Evolutionary conservation across 2,888 invertebrate species (phyloP).

Genomic region (Cryptops parisi): DNA sequence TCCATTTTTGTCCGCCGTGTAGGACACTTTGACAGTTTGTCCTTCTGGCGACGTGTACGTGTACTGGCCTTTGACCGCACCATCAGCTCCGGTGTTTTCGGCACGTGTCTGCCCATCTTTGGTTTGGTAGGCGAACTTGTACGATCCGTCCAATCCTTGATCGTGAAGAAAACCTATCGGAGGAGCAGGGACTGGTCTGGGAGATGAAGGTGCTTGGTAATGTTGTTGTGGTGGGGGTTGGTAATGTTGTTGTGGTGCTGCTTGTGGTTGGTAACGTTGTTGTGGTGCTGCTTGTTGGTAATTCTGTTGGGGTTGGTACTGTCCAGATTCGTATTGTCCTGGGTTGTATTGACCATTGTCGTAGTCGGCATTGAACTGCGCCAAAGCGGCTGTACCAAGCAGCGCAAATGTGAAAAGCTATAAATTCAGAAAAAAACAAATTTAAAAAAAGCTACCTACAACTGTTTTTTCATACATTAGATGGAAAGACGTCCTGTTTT

Average conservation of each 20-base stretch:
- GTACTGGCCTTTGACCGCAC: slow-evolving; percentile 8
- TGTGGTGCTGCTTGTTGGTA: background rate
- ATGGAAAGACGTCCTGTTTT: too few relatives aligned
- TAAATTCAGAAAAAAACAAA: too few relatives aligned
- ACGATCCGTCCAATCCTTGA: slow-evolving; percentile 8
- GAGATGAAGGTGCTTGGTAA: background rate
- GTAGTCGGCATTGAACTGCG: too few relatives aligned
- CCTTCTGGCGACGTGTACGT: slow-evolving; percentile 14
- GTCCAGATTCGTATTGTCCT: too few relatives aligned
- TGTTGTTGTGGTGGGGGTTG: background rate
- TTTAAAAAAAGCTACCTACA: too few relatives aligned
- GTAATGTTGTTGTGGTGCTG: background rate
- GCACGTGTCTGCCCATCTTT: slow-evolving; percentile 12
- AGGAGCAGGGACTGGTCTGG: slow-evolving; percentile 2
- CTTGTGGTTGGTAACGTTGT: background rate
- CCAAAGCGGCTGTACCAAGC: too few relatives aligned
- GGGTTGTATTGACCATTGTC: too few relatives aligned
- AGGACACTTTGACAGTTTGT: slow-evolving; percentile 4
- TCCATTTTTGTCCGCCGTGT: slow-evolving; percentile 16
- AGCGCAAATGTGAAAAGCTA: too few relatives aligned
- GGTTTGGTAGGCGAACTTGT: slow-evolving; percentile 11
- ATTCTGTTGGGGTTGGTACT: too few relatives aligned
- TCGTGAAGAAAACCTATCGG: slow-evolving; percentile 10
- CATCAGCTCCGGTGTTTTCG: slow-evolving; percentile 9
- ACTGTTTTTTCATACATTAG: too few relatives aligned